Percentiles rank a stretch among this genome's conserved stretches.
These are phyloP conservation scores for Atta cephalotes DNA, from an alignment of 1,140 invertebrate genomes.

Conservation along the genomic window DNA sequence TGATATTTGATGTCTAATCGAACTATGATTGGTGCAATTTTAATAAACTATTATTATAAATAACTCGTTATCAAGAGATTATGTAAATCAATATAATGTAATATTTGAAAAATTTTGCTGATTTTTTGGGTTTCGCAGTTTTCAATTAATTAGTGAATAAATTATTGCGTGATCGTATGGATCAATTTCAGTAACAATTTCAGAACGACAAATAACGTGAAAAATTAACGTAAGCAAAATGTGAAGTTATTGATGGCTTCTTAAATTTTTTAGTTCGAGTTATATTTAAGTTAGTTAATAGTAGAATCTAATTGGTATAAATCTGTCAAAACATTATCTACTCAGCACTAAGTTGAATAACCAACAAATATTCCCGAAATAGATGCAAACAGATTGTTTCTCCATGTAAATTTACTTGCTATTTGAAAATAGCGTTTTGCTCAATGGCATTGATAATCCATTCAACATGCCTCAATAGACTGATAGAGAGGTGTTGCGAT, in stretches of 20 bases:
- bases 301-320: background rate
- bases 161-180: background rate
- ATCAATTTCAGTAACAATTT: background rate
- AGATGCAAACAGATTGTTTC: slow-evolving; percentile 15
- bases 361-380: background rate
- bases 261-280: background rate
- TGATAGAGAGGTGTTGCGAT: slow-evolving; percentile 43
- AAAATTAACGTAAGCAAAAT: slow-evolving; percentile 4
- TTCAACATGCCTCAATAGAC: slow-evolving; percentile 26
- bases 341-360: background rate
- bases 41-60: background rate
- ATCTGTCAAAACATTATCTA: slow-evolving; percentile 15
- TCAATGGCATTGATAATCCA: slow-evolving; percentile 41
- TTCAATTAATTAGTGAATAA: background rate
- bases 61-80: background rate
- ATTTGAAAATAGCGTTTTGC: slow-evolving; percentile 52
- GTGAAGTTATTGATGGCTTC: background rate
- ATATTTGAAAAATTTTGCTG: background rate
- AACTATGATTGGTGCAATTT: background rate
- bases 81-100: background rate
- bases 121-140: background rate
- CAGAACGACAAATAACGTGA: background rate
- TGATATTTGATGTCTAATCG: background rate
- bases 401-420: slow-evolving; percentile 22
- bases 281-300: background rate